Evolutionary conservation across 2,113 vertebrate species (phyloP).

Genomic region (Eurystomus gularis): DNA sequence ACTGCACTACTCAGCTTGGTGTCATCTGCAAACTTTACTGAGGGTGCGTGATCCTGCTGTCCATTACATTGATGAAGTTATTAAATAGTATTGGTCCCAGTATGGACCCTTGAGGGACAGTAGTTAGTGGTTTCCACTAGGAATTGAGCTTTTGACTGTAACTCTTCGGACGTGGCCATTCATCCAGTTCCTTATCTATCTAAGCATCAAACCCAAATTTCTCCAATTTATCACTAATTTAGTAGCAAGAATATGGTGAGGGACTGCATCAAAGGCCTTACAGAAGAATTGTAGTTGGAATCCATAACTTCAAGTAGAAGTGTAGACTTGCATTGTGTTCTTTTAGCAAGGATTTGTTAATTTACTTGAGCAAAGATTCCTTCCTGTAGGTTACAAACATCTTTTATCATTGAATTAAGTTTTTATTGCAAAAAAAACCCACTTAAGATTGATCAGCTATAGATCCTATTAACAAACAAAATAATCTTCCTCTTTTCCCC

Average conservation of each 20-base stretch:
- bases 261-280: background rate
- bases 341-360: background rate
- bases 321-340: background rate
- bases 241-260: background rate
- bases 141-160: background rate
- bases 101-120: too few relatives aligned
- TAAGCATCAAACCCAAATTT: background rate
- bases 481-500: background rate
- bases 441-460: background rate
- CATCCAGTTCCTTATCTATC: background rate
- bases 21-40: background rate
- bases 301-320: background rate
- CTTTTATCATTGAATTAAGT: background rate
- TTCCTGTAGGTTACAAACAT: background rate
- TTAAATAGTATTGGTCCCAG: background rate
- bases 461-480: background rate
- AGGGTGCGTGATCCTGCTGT: accelerated
- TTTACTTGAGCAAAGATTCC: background rate
- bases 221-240: background rate
- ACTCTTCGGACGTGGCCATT: background rate
- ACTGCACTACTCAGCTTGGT: background rate
- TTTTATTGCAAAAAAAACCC: background rate
- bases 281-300: background rate
- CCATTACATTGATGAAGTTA: accelerated
- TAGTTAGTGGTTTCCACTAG: accelerated